A percentile compares a stretch with the other conserved stretches of the same genome.
phyloP scores from a whole-genome alignment of 2,797 vertebrate species.

The Pangasius krempfi region DNA sequence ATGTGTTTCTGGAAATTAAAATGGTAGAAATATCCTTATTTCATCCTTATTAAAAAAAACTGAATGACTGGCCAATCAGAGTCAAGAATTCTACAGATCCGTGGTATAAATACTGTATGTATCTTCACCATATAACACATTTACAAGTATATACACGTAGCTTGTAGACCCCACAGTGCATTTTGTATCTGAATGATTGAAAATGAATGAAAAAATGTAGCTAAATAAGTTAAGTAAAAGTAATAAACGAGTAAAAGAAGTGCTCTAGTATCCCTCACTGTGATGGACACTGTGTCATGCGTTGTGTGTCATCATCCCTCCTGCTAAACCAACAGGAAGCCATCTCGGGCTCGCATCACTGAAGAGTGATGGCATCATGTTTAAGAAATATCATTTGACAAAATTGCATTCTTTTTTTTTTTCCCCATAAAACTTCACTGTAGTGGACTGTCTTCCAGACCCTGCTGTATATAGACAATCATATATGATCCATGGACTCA shows the following conservation, averaged over 20 bases:
- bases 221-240: not conserved
- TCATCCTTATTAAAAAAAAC: not conserved
- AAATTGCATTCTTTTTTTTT: not conserved
- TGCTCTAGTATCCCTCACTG: not conserved
- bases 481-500: conserved; percentile 21
- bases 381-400: not conserved
- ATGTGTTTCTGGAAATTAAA: not conserved
- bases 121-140: not conserved
- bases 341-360: not conserved
- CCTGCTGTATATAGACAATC: not conserved
- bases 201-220: not conserved
- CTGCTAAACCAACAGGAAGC: not conserved
- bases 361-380: not conserved
- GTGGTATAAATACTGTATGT: no score
- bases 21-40: not conserved
- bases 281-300: not conserved
- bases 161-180: no score
- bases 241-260: not conserved
- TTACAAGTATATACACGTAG: not conserved
- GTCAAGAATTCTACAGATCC: not conserved
- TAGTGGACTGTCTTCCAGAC: not conserved
- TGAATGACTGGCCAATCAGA: not conserved
- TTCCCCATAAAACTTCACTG: no score
- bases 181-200: no score
- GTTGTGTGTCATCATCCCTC: not conserved